phyloP scores from a whole-genome alignment of 2,113 vertebrate species.

The Melanocharis versteri region DNA sequence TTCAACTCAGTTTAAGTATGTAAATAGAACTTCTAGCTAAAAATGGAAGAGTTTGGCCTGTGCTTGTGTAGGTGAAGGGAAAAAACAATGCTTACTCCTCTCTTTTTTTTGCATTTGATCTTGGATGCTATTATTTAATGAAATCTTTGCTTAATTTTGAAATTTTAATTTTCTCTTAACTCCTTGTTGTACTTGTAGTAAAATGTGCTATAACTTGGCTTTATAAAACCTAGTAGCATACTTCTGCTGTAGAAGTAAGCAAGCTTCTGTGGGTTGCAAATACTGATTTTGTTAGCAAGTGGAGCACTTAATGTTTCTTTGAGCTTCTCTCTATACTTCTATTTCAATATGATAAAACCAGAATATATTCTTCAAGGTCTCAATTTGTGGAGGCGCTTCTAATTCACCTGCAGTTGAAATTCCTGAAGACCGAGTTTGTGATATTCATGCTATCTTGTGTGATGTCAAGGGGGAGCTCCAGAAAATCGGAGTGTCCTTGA shows the following conservation, averaged over 20 bases:
- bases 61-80: neutral
- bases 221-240: neutral
- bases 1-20: neutral
- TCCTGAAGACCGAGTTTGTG: neutral
- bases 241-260: neutral
- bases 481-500: neutral
- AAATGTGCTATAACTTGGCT: neutral
- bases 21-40: neutral
- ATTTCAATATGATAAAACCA: neutral
- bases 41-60: neutral
- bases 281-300: neutral
- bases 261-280: neutral
- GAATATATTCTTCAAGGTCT: neutral
- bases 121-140: neutral
- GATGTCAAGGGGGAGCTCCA: neutral
- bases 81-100: neutral
- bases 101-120: neutral
- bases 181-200: neutral
- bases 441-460: accelerated
- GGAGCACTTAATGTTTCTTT: neutral
- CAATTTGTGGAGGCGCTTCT: neutral
- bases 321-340: neutral
- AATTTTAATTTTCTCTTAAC: neutral
- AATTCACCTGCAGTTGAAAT: neutral
- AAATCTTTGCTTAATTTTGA: neutral